A percentile compares a stretch with the other conserved stretches of the same genome.
These are phyloP conservation scores for Vidua macroura DNA, from an alignment of 2,113 vertebrate species.

Conservation along the genomic window DNA sequence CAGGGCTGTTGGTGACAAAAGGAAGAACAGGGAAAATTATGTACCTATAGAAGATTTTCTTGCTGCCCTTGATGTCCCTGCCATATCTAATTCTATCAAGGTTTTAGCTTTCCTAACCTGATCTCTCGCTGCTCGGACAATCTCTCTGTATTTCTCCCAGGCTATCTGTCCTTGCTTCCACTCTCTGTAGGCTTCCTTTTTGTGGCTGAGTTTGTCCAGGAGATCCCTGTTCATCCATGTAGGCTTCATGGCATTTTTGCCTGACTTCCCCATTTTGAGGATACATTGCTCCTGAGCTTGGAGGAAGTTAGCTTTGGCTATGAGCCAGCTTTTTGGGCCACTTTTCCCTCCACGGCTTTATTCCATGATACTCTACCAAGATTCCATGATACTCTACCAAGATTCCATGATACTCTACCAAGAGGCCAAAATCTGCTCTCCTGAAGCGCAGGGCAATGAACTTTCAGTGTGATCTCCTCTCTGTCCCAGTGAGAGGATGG, in stretches of 20 bases:
- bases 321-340: background rate
- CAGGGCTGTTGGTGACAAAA: accelerated
- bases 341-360: background rate
- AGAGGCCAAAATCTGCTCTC: background rate
- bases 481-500: background rate
- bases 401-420: background rate
- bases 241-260: background rate
- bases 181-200: background rate
- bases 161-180: background rate
- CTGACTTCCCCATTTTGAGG: background rate
- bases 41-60: background rate
- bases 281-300: background rate
- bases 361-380: background rate
- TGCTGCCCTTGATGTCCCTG: background rate
- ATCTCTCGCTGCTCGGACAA: background rate
- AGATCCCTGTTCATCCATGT: background rate
- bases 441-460: background rate
- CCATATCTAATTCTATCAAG: background rate
- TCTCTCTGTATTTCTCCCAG: background rate
- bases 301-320: background rate
- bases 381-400: background rate
- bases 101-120: background rate
- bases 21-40: background rate
- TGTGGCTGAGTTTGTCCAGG: background rate
- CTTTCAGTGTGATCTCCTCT: background rate